These are phyloP conservation scores for Orientallactaga sibirica DNA, from an alignment of 2,797 vertebrate genomes.

Conservation along the genomic window DNA sequence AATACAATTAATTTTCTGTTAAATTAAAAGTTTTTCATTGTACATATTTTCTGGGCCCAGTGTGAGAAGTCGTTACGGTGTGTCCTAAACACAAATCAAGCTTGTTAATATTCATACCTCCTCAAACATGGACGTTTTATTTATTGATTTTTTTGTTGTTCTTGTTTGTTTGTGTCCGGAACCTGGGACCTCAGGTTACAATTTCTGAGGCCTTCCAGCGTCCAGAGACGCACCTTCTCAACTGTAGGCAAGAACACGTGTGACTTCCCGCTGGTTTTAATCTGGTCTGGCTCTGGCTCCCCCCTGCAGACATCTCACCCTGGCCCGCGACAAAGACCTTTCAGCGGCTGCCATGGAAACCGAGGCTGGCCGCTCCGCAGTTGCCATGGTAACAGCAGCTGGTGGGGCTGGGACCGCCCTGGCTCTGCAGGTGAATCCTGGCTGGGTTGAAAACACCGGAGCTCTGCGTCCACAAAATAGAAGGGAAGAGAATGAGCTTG, in stretches of 20 bases:
- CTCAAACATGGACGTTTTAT: background rate
- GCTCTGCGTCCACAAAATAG: accelerated
- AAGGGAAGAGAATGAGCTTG: too few relatives aligned
- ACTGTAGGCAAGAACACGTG: background rate
- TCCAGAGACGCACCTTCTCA: background rate
- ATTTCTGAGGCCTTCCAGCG: background rate
- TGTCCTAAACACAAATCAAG: background rate
- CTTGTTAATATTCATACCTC: background rate
- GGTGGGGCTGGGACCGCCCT: background rate
- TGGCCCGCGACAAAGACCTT: background rate
- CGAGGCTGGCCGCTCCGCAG: background rate
- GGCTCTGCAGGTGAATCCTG: background rate
- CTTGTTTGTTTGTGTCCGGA: background rate
- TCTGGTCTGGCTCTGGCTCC: background rate
- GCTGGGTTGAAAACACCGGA: background rate
- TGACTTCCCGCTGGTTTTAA: background rate
- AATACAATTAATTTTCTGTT: too few relatives aligned
- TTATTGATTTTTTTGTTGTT: background rate
- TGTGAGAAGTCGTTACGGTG: background rate
- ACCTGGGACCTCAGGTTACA: background rate
- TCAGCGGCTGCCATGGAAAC: constrained; percentile 26
- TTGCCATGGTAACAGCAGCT: constrained; percentile 5
- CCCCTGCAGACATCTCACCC: background rate
- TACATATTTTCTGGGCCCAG: background rate
- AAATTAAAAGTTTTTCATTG: background rate